These are phyloP conservation scores for Sitodiplosis mosellana DNA, from an alignment of 1,140 invertebrate genomes.

Conservation along the genomic window DNA sequence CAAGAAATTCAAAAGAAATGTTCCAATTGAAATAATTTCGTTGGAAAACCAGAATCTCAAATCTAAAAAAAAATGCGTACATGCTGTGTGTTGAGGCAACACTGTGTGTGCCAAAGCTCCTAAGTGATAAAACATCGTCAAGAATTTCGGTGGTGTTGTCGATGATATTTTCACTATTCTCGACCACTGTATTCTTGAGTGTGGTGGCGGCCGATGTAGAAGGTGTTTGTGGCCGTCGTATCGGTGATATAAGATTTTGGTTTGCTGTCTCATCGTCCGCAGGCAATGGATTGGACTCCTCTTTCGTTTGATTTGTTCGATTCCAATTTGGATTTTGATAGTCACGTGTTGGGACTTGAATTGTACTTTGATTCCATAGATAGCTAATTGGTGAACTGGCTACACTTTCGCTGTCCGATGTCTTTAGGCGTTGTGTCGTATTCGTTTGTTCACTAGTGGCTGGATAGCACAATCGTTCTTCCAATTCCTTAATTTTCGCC, in stretches of 20 bases:
- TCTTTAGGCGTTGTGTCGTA: background rate
- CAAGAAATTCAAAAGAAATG: too few relatives aligned
- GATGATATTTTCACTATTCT: too few relatives aligned
- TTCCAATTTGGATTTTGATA: constrained; percentile 15
- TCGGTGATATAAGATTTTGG: constrained; percentile 12
- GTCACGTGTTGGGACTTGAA: constrained; percentile 20
- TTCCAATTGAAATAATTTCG: too few relatives aligned
- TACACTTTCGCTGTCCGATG: constrained; percentile 9
- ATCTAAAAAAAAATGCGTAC: background rate
- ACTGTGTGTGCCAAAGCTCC: constrained; percentile 19
- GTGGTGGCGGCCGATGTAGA: constrained; percentile 1
- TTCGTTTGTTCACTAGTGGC: background rate
- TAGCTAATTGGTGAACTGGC: constrained; percentile 28
- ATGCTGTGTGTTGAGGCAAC: constrained; percentile 13
- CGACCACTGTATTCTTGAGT: background rate
- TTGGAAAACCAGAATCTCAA: too few relatives aligned
- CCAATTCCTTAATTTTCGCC: constrained; percentile 26
- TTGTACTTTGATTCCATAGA: constrained; percentile 27
- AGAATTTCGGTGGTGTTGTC: too few relatives aligned
- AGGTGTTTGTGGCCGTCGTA: constrained; percentile 19
- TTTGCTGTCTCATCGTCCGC: background rate
- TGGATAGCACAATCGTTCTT: constrained; percentile 9
- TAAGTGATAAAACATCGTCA: constrained; percentile 11
- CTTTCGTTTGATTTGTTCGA: background rate
- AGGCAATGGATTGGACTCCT: too few relatives aligned